Percentiles rank a stretch among this genome's conserved stretches.
Evolutionary conservation across 2,113 vertebrate species (phyloP).

Genomic region (Barnardius zonarius): DNA sequence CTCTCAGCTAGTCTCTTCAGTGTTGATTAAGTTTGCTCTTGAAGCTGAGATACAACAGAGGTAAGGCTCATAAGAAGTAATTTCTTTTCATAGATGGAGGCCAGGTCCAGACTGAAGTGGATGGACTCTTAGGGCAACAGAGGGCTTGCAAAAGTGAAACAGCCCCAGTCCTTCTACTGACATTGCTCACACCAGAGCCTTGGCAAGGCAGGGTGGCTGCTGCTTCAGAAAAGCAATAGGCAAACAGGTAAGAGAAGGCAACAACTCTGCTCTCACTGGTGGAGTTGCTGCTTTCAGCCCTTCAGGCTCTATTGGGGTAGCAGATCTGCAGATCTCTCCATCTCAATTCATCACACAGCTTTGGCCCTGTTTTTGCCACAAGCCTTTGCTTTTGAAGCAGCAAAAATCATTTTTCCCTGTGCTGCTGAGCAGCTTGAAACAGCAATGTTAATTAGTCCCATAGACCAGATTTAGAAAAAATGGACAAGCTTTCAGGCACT

Average conservation of each 20-base stretch:
- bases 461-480: constrained; percentile 24
- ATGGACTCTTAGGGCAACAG: background rate
- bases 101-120: background rate
- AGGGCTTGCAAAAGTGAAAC: background rate
- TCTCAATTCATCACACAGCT: background rate
- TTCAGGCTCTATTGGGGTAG: background rate
- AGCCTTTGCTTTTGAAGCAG: background rate
- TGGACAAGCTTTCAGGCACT: constrained; percentile 15
- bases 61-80: background rate
- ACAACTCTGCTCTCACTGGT: background rate
- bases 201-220: background rate
- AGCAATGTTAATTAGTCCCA: constrained; percentile 36
- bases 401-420: constrained; percentile 1
- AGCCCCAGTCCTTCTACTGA: fast-evolving
- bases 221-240: background rate
- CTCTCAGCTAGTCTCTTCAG: background rate
- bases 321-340: background rate
- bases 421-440: constrained; percentile 17
- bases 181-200: background rate
- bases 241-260: background rate
- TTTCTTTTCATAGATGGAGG: background rate
- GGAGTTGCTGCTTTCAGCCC: background rate
- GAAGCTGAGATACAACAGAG: background rate
- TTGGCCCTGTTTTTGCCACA: background rate
- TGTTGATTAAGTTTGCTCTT: background rate